A percentile compares a stretch with the other conserved stretches of the same genome.
phyloP scores from a whole-genome alignment of 30 jellyfish, hydroid and myxozoan species.

The Hydractinia symbiolongicarpus region DNA sequence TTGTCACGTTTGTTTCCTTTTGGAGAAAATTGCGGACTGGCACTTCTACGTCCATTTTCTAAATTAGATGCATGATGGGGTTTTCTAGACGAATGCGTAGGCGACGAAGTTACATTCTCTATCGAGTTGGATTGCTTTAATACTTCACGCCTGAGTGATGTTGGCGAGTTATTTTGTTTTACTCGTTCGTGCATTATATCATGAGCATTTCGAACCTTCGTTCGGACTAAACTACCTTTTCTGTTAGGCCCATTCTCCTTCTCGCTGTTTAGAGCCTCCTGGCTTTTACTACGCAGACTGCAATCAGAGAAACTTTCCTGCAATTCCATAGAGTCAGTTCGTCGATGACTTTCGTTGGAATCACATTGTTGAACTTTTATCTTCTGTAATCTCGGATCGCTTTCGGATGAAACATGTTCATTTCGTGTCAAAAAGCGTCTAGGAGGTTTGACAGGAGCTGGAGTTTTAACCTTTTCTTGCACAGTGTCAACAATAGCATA shows the following conservation, averaged over 20 bases:
- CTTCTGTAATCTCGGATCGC: constrained; percentile 7
- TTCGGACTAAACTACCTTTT: constrained; percentile 53
- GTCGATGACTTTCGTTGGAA: constrained; percentile 30
- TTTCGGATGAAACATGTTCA: constrained; percentile 17
- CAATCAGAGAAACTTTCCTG: constrained; percentile 18
- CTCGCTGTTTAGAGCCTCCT: constrained; percentile 14
- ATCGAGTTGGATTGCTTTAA: neutral
- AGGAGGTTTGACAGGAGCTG: neutral
- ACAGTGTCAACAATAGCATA: neutral
- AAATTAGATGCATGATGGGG: neutral
- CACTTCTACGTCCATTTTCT: neutral
- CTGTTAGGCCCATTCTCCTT: constrained; percentile 26
- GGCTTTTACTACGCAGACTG: constrained; percentile 30
- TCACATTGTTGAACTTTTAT: constrained; percentile 1
- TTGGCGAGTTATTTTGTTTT: constrained; percentile 32
- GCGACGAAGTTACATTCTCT: neutral
- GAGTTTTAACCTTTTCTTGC: neutral
- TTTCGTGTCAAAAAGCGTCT: neutral
- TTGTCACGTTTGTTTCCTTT: neutral
- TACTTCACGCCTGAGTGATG: neutral
- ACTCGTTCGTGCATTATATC: constrained; percentile 69
- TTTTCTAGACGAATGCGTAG: neutral
- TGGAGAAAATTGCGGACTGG: constrained; percentile 26
- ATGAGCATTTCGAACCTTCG: constrained; percentile 78
- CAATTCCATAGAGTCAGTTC: constrained; percentile 37